phyloP scores from a whole-genome alignment of 1,140 invertebrate species.

The Oncopeltus fasciatus region DNA sequence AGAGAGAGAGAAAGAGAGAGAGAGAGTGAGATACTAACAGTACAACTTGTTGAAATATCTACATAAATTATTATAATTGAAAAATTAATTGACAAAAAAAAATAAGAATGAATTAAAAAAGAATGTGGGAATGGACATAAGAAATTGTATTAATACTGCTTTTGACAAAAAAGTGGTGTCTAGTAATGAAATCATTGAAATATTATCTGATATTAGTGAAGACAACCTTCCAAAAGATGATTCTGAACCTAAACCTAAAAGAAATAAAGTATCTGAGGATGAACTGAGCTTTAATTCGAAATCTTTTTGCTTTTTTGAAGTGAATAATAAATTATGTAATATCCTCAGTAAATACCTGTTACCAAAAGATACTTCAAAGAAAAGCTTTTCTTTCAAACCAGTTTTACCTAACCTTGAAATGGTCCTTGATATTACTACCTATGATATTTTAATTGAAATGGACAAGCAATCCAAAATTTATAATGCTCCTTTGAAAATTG shows the following conservation, averaged over 20 bases:
- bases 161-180: slow-evolving; percentile 6
- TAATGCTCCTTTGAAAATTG: neutral
- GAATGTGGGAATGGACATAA: slow-evolving; percentile 21
- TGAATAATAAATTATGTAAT: no score
- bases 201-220: neutral
- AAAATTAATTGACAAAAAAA: no score
- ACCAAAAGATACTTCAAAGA: no score
- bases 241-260: neutral
- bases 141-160: slow-evolving; percentile 17
- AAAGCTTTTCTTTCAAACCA: neutral
- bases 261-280: neutral
- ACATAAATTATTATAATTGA: no score
- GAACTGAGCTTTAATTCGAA: no score
- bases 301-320: no score
- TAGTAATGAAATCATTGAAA: slow-evolving; percentile 1
- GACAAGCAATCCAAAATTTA: neutral
- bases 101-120: slow-evolving; percentile 13
- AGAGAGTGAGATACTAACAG: no score
- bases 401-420: neutral
- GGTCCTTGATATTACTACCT: neutral
- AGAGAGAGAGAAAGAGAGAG: no score
- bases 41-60: no score
- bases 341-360: no score
- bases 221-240: neutral
- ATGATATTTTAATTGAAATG: neutral